phyloP scores from a whole-genome alignment of 2,888 invertebrate species.

The Troides aeacus region DNA sequence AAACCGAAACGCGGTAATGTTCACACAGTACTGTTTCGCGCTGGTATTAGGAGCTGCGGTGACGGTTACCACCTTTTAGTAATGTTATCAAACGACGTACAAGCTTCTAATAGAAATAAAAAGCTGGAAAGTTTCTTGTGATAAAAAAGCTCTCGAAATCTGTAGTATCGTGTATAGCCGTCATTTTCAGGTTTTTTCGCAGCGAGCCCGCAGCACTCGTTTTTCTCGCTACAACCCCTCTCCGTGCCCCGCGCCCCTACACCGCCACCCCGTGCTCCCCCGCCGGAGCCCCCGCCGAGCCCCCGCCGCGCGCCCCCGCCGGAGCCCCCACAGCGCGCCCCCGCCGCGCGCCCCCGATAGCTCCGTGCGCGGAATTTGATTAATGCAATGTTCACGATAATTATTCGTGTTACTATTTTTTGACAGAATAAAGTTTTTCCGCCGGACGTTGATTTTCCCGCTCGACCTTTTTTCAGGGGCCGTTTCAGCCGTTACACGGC shows the following conservation, averaged over 20 bases:
- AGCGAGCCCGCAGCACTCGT: constrained; percentile 72
- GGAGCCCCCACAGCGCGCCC: constrained; percentile 39
- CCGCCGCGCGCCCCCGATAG: constrained; percentile 54
- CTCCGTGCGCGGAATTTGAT: constrained; percentile 78
- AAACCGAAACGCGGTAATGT: no score
- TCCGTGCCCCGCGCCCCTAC: constrained; percentile 33
- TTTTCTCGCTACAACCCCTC: constrained; percentile 54
- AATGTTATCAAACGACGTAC: no score
- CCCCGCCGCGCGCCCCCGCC: constrained; percentile 18
- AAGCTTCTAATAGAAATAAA: no score
- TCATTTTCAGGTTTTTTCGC: constrained; percentile 74
- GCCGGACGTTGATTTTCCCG: constrained; percentile 42
- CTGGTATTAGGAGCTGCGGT: no score
- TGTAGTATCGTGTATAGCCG: constrained; percentile 38
- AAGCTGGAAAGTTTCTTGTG: no score
- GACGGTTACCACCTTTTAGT: no score
- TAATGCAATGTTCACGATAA: constrained; percentile 80
- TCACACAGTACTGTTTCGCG: no score
- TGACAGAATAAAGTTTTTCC: constrained; percentile 73
- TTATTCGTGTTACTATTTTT: constrained; percentile 79
- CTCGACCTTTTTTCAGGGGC: constrained; percentile 39
- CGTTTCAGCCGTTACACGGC: constrained; percentile 28
- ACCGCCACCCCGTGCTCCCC: background rate
- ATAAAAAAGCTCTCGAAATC: no score
- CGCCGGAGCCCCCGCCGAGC: no score